Percentiles rank a stretch among this genome's conserved stretches.
phyloP scores from a whole-genome alignment of 2,113 vertebrate species.

The Petrocephalus microphthalmus region DNA sequence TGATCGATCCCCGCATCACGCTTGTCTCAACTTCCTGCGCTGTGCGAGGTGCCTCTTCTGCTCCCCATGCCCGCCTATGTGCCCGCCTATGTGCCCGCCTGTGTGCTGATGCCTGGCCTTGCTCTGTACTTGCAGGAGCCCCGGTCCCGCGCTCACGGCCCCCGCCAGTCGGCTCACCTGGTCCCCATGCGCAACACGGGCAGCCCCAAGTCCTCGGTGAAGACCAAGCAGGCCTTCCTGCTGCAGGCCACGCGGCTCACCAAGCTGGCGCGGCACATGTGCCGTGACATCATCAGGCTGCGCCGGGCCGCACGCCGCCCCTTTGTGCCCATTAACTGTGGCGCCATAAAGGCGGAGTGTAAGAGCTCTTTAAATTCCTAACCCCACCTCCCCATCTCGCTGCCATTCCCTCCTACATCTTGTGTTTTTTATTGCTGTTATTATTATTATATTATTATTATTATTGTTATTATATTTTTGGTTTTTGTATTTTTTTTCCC shows the following conservation, averaged over 20 bases:
- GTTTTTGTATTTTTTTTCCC: slow-evolving; percentile 62
- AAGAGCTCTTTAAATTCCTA: slow-evolving; percentile 99
- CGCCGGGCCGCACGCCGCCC: slow-evolving; percentile 91
- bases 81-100: not conserved
- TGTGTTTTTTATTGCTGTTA: slow-evolving; percentile 59
- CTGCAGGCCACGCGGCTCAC: slow-evolving; percentile 92
- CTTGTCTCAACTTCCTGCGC: no score
- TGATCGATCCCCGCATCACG: not conserved
- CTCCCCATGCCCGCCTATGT: not conserved
- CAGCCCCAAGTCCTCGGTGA: slow-evolving; percentile 92
- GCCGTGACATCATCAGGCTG: slow-evolving; percentile 91
- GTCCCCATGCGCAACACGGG: slow-evolving; percentile 85
- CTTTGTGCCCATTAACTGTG: slow-evolving; percentile 99
- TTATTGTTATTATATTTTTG: slow-evolving; percentile 59
- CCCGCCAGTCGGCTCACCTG: slow-evolving; percentile 84
- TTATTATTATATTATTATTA: slow-evolving; percentile 55
- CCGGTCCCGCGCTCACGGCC: slow-evolving; percentile 73
- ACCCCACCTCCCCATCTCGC: slow-evolving; percentile 58
- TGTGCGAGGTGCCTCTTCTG: not conserved
- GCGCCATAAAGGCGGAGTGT: slow-evolving; percentile 99
- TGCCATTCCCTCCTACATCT: slow-evolving; percentile 59
- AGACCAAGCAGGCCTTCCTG: slow-evolving; percentile 92
- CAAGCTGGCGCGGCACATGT: slow-evolving; percentile 95
- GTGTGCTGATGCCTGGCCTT: not conserved
- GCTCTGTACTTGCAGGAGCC: slow-evolving; percentile 59